Evolutionary conservation across 2,797 vertebrate species (phyloP).

Genomic region (Hydrophis major): DNA sequence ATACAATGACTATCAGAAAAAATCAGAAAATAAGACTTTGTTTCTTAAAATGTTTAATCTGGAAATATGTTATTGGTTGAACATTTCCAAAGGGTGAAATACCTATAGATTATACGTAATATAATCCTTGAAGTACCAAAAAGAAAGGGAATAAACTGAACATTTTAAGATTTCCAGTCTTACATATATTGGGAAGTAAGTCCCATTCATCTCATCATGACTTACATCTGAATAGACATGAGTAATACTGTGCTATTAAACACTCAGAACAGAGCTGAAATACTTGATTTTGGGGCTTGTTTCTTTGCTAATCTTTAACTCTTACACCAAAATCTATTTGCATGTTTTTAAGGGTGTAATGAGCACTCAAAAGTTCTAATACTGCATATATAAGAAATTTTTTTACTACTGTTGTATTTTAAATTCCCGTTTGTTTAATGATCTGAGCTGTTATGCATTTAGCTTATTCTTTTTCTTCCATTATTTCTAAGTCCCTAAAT

Average conservation of each 20-base stretch:
- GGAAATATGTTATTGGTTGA: slow-evolving; percentile 55
- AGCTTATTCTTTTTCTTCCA: slow-evolving; percentile 78
- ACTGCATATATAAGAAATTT: slow-evolving; percentile 77
- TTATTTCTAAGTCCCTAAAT: slow-evolving; percentile 98
- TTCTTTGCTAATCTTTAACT: slow-evolving; percentile 63
- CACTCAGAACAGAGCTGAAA: slow-evolving; percentile 62
- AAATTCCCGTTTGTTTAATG: slow-evolving; percentile 79
- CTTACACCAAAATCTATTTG: slow-evolving; percentile 68
- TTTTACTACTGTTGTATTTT: slow-evolving; percentile 76
- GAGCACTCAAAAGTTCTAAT: slow-evolving; percentile 69
- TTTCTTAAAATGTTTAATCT: slow-evolving; percentile 64
- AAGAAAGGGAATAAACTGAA: slow-evolving; percentile 52
- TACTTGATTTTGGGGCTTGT: slow-evolving; percentile 67
- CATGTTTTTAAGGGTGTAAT: slow-evolving; percentile 68
- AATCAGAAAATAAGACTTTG: slow-evolving; percentile 58
- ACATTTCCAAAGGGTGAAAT: slow-evolving; percentile 34
- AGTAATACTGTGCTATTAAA: slow-evolving; percentile 24
- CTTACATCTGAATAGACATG: neutral
- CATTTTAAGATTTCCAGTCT: slow-evolving; percentile 18
- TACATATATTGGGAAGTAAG: neutral
- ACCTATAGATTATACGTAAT: slow-evolving; percentile 70
- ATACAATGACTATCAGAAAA: slow-evolving; percentile 23
- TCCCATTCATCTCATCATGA: neutral
- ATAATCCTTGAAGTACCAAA: slow-evolving; percentile 62
- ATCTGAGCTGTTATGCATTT: slow-evolving; percentile 80